These are phyloP conservation scores for Eupeodes corollae DNA, from an alignment of 1,140 invertebrate species.

Conservation along the genomic window DNA sequence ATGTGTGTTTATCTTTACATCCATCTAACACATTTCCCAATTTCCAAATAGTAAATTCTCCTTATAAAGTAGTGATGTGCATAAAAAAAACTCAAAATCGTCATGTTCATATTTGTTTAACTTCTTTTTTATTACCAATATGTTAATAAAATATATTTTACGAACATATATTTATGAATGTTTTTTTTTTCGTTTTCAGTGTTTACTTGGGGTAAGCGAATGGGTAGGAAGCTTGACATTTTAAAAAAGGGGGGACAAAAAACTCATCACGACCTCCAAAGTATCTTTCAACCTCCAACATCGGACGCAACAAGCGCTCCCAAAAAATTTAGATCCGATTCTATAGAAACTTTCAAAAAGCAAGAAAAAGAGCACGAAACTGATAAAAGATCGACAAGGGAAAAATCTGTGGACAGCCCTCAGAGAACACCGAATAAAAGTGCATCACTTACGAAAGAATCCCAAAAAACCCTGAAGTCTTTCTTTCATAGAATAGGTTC, in stretches of 20 bases:
- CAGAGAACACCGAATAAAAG: conserved; percentile 5
- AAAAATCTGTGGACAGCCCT: no score
- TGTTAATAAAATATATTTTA: not conserved
- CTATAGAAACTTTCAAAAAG: conserved; percentile 27
- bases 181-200: conserved; percentile 44
- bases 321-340: conserved; percentile 33
- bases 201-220: conserved; percentile 64
- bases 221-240: conserved; percentile 68
- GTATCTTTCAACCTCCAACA: conserved; percentile 28
- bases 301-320: conserved; percentile 24
- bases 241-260: conserved; percentile 55
- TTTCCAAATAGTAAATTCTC: no score
- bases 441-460: not conserved
- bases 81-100: no score
- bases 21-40: no score
- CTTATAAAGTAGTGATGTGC: no score
- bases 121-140: no score
- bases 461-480: conserved; percentile 49
- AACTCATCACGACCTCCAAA: conserved; percentile 34
- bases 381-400: no score
- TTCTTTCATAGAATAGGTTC: conserved; percentile 65
- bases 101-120: no score
- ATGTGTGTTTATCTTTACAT: no score
- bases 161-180: not conserved
- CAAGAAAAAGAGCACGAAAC: conserved; percentile 21